Evolutionary conservation across 2,797 vertebrate genomes (phyloP), one percentile per base, ranked within the genome.

Genomic region (Cheirogaleus major): DNA sequence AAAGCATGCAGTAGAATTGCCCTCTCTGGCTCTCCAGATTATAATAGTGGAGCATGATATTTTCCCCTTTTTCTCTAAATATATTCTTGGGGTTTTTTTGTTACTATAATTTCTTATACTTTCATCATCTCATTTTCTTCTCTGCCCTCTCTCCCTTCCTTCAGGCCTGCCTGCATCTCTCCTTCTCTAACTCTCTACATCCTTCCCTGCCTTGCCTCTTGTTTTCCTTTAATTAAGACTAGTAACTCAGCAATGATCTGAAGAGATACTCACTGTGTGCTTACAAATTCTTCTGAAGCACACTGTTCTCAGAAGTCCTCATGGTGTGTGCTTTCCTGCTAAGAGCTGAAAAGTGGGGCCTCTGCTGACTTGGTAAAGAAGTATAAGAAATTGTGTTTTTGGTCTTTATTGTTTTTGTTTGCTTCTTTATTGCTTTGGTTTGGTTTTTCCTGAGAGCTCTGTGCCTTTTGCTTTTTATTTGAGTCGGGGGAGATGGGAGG

Each of bases 1-100:
- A 97, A 97, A 97, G 93, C 94, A 75, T 96, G 91, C 75, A 79
- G 72, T 63, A 61, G 86, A 96, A 94, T 50, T 87, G 70, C 95
- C 91, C 94, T 97, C 94, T 95, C 80, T 96, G 61, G 87, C 76
- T 97, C 85, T 96, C 89, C 15, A 25, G 86, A 92, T 81, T 81
- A 30, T 61, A 95, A 75, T 18, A 89, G 81, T 80, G 45, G 78
- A 91, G 27, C 14, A 43, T 13, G 18, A 20, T 18, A 81, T 75
- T 78, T 90, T 69, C 57, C 11, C 30, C 11, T 23, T 67, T 93
- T 94, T 90, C 76, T 89, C 75, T 93, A 95, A 96, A 57, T 94
- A 61, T 84, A n/a, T 81, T 93, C 45, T 75, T 97, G 27, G 15
- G 8, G 52, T 94, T 83, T 48, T 67, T 61, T 7, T 82, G 69